Base-by-base conservation (phyloP, 2,888 invertebrate genomes). In the Pammene fasciana region DNA sequence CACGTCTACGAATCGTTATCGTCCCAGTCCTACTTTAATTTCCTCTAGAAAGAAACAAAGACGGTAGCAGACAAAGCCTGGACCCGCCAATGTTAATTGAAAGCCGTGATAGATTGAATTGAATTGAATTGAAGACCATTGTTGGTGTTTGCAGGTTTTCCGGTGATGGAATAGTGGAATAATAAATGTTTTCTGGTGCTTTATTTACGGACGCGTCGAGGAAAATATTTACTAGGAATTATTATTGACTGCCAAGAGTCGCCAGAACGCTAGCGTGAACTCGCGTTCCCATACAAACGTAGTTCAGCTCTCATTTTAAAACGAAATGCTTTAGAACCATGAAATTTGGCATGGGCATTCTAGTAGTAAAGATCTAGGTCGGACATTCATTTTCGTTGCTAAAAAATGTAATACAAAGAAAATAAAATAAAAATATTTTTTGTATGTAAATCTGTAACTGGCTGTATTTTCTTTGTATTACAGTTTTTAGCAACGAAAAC, bases 81-180 rank as follows among this genome's bases (percentile, higher is more conserved):
- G 78, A 78, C 74, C 79, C 46, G 77, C 72, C 67, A 75, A 79
- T 78, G 81, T 83, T 86, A 85, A 86, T 86, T 85, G 83, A 80
- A 83, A 81, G 80, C 78, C 73, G 79, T 76, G 71, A 73, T 74
- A 77, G 81, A 82, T 79, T 80, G 79, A 79, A 82, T 79, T 80
- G 79, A 79, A 82, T 79, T 80, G 78, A 79, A 82, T 71, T 65
- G 52, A 50, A 56, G 16, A 16, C 66, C 16, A 57, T 50, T 65
- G 55, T 66, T 43, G 36, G 45, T 54, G 52, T 59, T 52, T 62
- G 46, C 62, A 18, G 66, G 62, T 55, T 52, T 50, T 18, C 43
- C 50, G 9, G 11, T 59, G 60, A 54, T 18, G 16, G 45, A 66
- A 45, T 45, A 54, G 10, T 60, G 34, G 43, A 6, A 8, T n/a